Percentiles rank a stretch among this genome's conserved stretches.
Evolutionary conservation across 2,113 vertebrate species (phyloP).

Genomic region (Grammomys dolichurus): DNA sequence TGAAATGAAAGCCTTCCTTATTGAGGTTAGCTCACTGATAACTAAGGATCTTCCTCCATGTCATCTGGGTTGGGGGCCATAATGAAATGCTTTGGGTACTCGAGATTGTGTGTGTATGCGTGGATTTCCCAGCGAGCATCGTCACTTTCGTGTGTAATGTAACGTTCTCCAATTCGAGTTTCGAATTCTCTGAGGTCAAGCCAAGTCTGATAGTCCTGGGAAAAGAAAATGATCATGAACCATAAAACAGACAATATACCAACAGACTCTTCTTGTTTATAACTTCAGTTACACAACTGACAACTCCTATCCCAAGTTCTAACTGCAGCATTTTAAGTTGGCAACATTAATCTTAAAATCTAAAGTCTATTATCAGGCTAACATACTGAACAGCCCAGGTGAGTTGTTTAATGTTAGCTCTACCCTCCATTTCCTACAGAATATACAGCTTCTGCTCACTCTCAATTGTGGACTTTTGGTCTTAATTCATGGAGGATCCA

Average conservation of each 20-base stretch:
- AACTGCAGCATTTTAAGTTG: slow-evolving; percentile 48
- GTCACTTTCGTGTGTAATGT: slow-evolving; percentile 98
- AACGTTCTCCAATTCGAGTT: slow-evolving; percentile 96
- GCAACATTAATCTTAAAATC: slow-evolving; percentile 28
- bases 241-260: slow-evolving; percentile 23
- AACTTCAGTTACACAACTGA: background rate
- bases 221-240: slow-evolving; percentile 53
- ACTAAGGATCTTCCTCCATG: slow-evolving; percentile 98
- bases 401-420: slow-evolving; percentile 19
- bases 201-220: slow-evolving; percentile 98
- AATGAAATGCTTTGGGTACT: slow-evolving; percentile 97
- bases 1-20: slow-evolving; percentile 62
- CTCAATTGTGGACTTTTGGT: background rate
- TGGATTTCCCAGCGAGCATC: slow-evolving; percentile 98
- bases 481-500: slow-evolving; percentile 21
- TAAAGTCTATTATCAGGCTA: background rate
- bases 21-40: slow-evolving; percentile 52
- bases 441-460: slow-evolving; percentile 14
- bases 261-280: background rate
- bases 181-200: slow-evolving; percentile 98
- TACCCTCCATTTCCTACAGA: background rate
- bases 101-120: slow-evolving; percentile 92
- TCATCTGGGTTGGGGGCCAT: slow-evolving; percentile 98
- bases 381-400: background rate
- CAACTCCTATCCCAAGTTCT: background rate